phyloP scores from a whole-genome alignment of 2,797 vertebrate genomes.

The Rhabdophis nuchalis region DNA sequence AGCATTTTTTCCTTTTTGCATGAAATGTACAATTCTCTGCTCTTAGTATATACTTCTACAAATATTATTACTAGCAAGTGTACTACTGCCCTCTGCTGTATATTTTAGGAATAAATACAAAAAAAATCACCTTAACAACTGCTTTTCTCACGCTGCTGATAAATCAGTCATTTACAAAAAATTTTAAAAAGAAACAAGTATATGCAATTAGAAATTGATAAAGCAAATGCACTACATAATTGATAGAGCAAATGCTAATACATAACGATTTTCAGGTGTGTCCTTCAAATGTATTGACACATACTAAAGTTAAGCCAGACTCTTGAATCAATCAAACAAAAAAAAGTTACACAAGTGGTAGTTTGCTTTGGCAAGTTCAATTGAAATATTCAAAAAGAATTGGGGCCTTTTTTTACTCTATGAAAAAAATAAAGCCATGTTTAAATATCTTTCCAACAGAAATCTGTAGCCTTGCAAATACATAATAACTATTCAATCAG shows the following conservation, averaged over 20 bases:
- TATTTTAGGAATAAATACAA: not conserved
- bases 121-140: not conserved
- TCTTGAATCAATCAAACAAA: not conserved
- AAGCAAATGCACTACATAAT: not conserved
- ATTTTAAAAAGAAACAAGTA: not conserved
- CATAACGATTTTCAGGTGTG: not conserved
- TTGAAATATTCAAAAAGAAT: not conserved
- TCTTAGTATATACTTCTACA: not conserved
- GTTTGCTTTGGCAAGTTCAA: not conserved
- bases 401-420: not conserved
- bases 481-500: not conserved
- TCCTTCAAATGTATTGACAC: not conserved
- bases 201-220: not conserved
- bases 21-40: not conserved
- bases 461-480: not conserved
- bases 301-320: not conserved
- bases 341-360: not conserved
- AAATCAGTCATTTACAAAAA: not conserved
- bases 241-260: not conserved
- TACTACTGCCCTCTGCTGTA: slow-evolving; percentile 64
- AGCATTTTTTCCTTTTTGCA: not conserved
- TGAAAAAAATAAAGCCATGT: not conserved
- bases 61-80: not conserved
- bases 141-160: not conserved
- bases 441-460: not conserved